These are phyloP conservation scores for Nycticryphes semicollaris DNA, from an alignment of 2,113 vertebrate species.

Conservation along the genomic window DNA sequence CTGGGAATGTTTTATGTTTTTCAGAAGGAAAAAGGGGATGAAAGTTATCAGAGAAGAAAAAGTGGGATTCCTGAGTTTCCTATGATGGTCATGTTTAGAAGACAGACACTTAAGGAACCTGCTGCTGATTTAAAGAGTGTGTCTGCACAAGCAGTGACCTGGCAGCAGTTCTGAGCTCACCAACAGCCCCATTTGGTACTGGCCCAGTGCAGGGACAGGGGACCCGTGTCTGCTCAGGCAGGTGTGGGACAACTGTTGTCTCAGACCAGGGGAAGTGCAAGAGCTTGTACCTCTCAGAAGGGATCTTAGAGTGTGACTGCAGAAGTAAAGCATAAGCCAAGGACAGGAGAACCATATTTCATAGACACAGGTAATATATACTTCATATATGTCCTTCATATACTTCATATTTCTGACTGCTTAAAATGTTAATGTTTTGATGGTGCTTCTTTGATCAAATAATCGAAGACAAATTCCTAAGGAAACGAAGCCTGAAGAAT, in stretches of 20 bases:
- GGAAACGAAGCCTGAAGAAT: neutral
- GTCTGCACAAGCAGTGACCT: neutral
- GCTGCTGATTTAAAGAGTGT: neutral
- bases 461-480: neutral
- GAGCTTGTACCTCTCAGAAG: neutral
- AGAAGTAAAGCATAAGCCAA: neutral
- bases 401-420: neutral
- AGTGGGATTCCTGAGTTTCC: neutral
- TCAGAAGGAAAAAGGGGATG: neutral
- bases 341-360: neutral
- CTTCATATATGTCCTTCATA: too few species aligned
- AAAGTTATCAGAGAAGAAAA: neutral
- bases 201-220: neutral
- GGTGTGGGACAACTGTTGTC: neutral
- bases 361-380: neutral
- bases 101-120: neutral
- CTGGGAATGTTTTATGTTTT: neutral
- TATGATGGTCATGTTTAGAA: neutral
- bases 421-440: neutral
- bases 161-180: neutral
- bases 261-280: neutral
- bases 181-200: rapidly evolving
- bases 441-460: neutral
- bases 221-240: rapidly evolving
- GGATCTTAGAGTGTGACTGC: neutral